Evolutionary conservation across 2,113 vertebrate species (phyloP).

Genomic region (Indicator indicator): DNA sequence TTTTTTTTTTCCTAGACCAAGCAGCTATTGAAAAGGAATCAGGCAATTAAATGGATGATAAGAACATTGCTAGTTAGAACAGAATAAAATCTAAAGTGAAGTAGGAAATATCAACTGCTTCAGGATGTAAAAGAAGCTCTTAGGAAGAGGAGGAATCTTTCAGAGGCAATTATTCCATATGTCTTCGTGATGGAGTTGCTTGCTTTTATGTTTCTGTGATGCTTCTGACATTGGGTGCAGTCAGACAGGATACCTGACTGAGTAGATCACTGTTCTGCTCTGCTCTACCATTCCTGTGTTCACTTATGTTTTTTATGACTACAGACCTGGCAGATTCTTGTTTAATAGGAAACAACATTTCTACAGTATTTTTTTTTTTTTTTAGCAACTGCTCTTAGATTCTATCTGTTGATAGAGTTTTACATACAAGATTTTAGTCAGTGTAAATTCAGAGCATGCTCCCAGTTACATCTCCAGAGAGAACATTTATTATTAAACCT

Average conservation of each 20-base stretch:
- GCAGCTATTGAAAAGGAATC: constrained; percentile 7
- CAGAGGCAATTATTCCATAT: neutral
- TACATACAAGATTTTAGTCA: constrained; percentile 39
- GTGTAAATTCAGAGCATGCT: constrained; percentile 49
- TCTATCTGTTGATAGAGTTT: constrained; percentile 15
- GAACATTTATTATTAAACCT: constrained; percentile 61
- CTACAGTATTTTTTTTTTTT: neutral
- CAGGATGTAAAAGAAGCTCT: constrained; percentile 6
- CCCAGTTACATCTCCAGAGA: constrained; percentile 62
- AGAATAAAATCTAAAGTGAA: constrained; percentile 6
- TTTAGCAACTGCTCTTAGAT: neutral
- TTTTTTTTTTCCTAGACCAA: neutral
- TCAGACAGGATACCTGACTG: neutral
- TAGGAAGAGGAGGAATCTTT: neutral
- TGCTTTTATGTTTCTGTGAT: neutral
- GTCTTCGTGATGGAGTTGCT: neutral
- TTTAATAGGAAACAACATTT: neutral
- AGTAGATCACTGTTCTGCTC: neutral
- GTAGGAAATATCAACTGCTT: neutral
- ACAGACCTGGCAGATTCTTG: neutral
- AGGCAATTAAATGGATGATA: neutral
- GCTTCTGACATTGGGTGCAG: neutral
- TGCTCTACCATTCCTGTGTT: neutral
- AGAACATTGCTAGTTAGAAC: neutral
- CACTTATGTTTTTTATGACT: neutral